Evolutionary conservation across 2,113 vertebrate species (phyloP), one percentile per base, ranked within the genome.

Genomic region (Tragelaphus imberbis): DNA sequence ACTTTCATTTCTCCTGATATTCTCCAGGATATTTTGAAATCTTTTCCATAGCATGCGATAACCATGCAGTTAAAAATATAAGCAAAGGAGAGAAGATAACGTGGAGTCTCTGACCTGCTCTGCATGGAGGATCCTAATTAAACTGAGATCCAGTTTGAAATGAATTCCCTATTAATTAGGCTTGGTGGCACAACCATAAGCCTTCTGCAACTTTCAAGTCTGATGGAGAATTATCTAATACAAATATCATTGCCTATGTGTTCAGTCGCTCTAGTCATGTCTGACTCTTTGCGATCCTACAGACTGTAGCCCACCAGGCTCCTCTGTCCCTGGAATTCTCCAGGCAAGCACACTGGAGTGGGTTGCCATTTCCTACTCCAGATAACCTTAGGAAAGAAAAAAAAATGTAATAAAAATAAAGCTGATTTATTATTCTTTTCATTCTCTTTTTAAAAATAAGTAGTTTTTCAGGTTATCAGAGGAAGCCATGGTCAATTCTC

Each of bases 391-490:
- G 28, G 5, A 71, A 28, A 59, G 8, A 71, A 33, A 49, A 77
- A 33, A 40, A 14, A 14, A 27, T 16, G 53, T 40, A 81, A 40
- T 10, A 75, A 89, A 49, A 65, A 96, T 40, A 53, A 2, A 90
- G 47, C 5, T 84, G 61, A 92, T 81, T 85, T 13, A 95, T 59
- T 49, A 2, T 51, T 28, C 65, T 89, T 92, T 96, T 25, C 27
- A 87, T 94, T 96, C 68, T n/a, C 17, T 56, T 82, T 81, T 77
- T 16, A 27, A 92, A 95, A 94, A 59, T 68, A 88, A 89, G 28
- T 30, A 55, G 80, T 63, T 59, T 61, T 89, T 95, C 65, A 82
- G 36, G n/a, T 93, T 68, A 92, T 49, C 40, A 53, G 40, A 65
- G 27, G n/a, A 80, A 94, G 86, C n/a, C 5, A 61, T 2, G 23